phyloP scores from a whole-genome alignment of 2,888 invertebrate genomes.

The Microplitis manilae region DNA sequence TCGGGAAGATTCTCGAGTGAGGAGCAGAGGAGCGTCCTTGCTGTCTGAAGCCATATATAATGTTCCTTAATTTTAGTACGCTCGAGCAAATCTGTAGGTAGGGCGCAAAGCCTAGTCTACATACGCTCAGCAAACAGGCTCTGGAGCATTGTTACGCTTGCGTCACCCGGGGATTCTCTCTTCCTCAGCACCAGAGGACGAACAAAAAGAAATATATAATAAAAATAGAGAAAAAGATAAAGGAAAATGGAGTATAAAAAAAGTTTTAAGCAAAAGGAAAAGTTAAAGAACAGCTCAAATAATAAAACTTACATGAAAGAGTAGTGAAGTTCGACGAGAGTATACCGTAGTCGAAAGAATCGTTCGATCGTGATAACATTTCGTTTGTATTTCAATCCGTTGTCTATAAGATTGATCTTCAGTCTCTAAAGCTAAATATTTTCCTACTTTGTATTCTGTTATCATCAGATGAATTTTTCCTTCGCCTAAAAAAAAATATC shows the following conservation, averaged over 20 bases:
- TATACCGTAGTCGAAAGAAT: slow-evolving; percentile 53
- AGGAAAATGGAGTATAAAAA: slow-evolving; percentile 3
- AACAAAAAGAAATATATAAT: background rate
- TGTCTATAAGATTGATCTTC: slow-evolving; percentile 54
- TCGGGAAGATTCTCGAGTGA: slow-evolving; percentile 30
- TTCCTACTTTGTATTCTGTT: slow-evolving; percentile 54
- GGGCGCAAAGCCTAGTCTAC: background rate
- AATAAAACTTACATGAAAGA: slow-evolving; percentile 58
- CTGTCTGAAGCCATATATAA: slow-evolving; percentile 26
- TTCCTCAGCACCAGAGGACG: too few species aligned
- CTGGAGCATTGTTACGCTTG: slow-evolving; percentile 20
- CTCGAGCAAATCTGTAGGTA: slow-evolving; percentile 34
- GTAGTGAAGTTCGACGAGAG: slow-evolving; percentile 52
- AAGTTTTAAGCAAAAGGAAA: too few species aligned
- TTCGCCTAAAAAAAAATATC: slow-evolving; percentile 45
- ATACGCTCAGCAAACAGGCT: background rate
- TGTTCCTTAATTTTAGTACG: slow-evolving; percentile 40
- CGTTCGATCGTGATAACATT: slow-evolving; percentile 52
- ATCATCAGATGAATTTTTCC: slow-evolving; percentile 52
- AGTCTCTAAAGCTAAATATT: slow-evolving; percentile 54
- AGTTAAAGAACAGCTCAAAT: background rate
- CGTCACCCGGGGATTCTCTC: background rate
- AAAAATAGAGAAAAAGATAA: slow-evolving; percentile 7
- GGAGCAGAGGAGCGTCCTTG: background rate
- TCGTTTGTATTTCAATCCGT: slow-evolving; percentile 54